Evolutionary conservation across 2,888 invertebrate genomes (phyloP).

Genomic region (Hemithea aestivaria): DNA sequence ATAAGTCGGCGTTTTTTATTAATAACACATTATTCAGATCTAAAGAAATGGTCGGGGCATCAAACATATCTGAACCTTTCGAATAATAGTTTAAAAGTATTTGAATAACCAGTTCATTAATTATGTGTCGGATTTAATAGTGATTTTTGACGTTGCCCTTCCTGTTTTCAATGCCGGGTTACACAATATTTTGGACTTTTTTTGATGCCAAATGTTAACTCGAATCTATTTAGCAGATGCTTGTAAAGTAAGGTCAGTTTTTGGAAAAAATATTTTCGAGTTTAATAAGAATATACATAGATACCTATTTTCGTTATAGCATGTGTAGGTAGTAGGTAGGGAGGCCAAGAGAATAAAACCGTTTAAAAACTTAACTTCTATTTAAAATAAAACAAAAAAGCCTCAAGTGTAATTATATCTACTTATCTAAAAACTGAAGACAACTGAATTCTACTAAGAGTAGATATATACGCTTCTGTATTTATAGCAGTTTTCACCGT

Average conservation of each 20-base stretch:
- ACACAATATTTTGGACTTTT: slow-evolving; percentile 58
- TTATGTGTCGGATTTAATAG: slow-evolving; percentile 70
- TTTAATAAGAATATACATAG: no score
- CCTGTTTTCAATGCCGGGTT: slow-evolving; percentile 72
- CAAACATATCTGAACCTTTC: slow-evolving; percentile 71
- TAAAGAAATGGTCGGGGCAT: slow-evolving; percentile 70
- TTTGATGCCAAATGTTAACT: slow-evolving; percentile 21
- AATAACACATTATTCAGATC: slow-evolving; percentile 58
- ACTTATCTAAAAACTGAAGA: no score
- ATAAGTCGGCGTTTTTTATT: slow-evolving; percentile 61
- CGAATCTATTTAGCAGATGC: slow-evolving; percentile 13
- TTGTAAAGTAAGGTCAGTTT: neutral
- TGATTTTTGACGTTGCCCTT: slow-evolving; percentile 76
- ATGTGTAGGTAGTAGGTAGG: no score
- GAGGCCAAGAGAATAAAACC: no score
- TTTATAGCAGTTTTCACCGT: no score
- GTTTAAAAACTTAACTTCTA: no score
- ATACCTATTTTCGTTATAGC: no score
- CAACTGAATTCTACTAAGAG: no score
- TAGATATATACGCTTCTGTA: no score
- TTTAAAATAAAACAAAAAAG: no score
- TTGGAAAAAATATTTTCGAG: no score
- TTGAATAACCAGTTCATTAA: slow-evolving; percentile 79
- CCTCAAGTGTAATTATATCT: no score
- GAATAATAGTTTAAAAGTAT: slow-evolving; percentile 79